Conservation (phyloP, 2,797 vertebrate species). For the Tapirus indicus region DNA sequence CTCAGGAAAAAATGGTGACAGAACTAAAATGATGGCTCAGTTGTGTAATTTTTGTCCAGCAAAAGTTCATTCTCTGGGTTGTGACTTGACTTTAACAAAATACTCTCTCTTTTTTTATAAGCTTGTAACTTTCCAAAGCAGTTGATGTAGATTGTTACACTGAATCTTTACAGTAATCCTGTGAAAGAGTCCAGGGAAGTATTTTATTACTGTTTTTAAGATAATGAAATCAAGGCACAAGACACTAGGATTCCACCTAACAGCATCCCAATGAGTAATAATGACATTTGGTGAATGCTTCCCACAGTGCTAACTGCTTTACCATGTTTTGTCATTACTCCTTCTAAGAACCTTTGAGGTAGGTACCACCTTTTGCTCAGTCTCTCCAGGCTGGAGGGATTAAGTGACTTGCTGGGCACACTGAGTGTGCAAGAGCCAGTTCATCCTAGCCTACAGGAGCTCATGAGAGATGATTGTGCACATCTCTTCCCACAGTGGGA, state of each 20-base stretch:
- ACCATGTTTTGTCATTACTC: accelerated
- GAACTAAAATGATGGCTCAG: background rate
- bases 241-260: background rate
- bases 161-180: background rate
- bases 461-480: accelerated
- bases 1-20: background rate
- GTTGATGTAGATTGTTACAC: background rate
- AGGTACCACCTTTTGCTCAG: background rate
- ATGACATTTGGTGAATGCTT: background rate
- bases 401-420: accelerated
- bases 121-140: slow-evolving; percentile 19
- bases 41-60: background rate
- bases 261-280: background rate
- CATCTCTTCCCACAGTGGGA: too few relatives aligned
- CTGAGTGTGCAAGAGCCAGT: too few relatives aligned
- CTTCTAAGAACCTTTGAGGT: background rate
- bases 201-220: background rate
- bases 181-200: background rate
- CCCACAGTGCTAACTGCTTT: accelerated
- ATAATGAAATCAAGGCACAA: background rate
- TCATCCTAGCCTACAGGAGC: accelerated
- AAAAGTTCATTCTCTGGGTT: slow-evolving; percentile 34
- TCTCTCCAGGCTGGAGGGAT: background rate
- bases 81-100: slow-evolving; percentile 61
- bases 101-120: background rate